Conservation (phyloP, 1,140 invertebrate species). For the Drosophila ohnishii region DNA sequence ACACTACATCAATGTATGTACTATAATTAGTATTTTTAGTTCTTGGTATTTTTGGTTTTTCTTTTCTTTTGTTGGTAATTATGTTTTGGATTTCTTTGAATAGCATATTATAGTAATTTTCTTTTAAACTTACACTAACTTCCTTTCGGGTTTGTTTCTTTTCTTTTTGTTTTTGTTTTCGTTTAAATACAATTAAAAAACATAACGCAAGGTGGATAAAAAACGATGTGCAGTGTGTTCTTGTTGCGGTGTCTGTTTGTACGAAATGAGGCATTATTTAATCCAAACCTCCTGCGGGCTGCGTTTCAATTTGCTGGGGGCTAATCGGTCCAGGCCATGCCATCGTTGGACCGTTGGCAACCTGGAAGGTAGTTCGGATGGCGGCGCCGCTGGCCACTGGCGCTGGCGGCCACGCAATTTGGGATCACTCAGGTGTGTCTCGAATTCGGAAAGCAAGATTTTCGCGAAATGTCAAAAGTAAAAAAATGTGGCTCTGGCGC, state of each 20-base stretch:
- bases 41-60: constrained; percentile 52
- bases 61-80: constrained; percentile 67
- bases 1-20: constrained; percentile 82
- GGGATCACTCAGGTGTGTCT: constrained; percentile 20
- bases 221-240: constrained; percentile 55
- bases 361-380: constrained; percentile 41
- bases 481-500: constrained; percentile 57
- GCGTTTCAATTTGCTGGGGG: constrained; percentile 66
- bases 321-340: constrained; percentile 64
- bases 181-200: constrained; percentile 73
- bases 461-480: constrained; percentile 37
- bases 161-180: constrained; percentile 40
- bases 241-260: constrained; percentile 62
- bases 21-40: constrained; percentile 82
- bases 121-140: constrained; percentile 50
- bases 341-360: constrained; percentile 21
- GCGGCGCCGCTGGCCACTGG: constrained; percentile 19
- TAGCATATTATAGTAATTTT: constrained; percentile 76
- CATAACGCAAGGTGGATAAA: constrained; percentile 58
- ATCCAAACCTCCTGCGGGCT: constrained; percentile 74
- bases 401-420: constrained; percentile 59
- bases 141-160: constrained; percentile 51
- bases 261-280: constrained; percentile 46
- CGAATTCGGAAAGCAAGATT: constrained; percentile 52
- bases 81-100: constrained; percentile 83